Conservation (phyloP, 2,797 vertebrate species). For the Oryzias sinensis region DNA sequence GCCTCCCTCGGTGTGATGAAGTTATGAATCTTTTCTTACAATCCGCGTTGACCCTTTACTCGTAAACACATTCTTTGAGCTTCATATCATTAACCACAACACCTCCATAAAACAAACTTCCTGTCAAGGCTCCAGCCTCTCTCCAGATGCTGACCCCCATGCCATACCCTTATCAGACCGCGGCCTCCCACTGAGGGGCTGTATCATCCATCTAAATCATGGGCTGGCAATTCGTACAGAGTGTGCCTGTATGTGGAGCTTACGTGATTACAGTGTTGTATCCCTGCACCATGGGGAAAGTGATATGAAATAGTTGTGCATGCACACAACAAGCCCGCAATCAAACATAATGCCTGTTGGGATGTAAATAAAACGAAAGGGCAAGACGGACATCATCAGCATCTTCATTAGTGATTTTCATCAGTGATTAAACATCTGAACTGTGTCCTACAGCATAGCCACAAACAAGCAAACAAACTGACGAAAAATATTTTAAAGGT, state of each 20-base stretch:
- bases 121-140: constrained; percentile 22
- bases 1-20: constrained; percentile 18
- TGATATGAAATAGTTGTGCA: constrained; percentile 13
- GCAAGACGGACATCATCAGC: too few species aligned
- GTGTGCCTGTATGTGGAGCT: constrained; percentile 34
- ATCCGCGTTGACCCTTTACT: constrained; percentile 13
- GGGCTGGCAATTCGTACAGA: constrained; percentile 21
- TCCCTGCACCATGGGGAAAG: constrained; percentile 13
- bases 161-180: constrained; percentile 45
- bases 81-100: constrained; percentile 18
- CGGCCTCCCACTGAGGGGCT: constrained; percentile 15
- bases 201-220: constrained; percentile 56
- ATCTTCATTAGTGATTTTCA: too few species aligned
- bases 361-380: neutral
- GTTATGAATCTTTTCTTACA: constrained; percentile 7
- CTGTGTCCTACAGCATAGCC: too few species aligned
- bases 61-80: constrained; percentile 9
- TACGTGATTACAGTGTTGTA: constrained; percentile 26
- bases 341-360: constrained; percentile 3
- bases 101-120: constrained; percentile 30
- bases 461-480: too few species aligned
- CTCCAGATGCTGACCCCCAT: constrained; percentile 36
- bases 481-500: too few species aligned
- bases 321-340: constrained; percentile 17
- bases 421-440: too few species aligned